Evolutionary conservation across 2,797 vertebrate genomes (phyloP), one percentile per base, ranked within the genome.

Genomic region (Sebastes vulpes): DNA sequence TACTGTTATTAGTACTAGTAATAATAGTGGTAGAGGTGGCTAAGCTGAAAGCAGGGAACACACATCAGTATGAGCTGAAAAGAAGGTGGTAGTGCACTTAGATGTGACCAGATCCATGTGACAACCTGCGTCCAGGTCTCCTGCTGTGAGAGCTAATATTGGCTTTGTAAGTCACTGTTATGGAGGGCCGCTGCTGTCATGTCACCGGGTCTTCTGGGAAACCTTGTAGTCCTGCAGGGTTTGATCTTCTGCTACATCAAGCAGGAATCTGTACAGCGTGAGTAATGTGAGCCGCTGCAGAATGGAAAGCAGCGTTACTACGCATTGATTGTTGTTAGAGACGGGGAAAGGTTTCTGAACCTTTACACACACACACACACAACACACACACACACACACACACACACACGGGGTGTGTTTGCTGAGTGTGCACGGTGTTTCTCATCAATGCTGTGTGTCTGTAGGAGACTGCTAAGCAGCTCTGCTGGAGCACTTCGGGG

Each of bases 201-300:
- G 73, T 71, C 57, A 21, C 67, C 2, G 4, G 18, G 69, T 65
- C 81, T 79, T 79, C 64, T 48, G 78, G 83, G 83, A 77, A 72
- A 77, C 59, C 60, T 26, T 12, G 50, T 14, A 14, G 46, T 54
- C 69, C 60, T 9, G 6, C 9, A 38, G 74, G 80, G 69, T 82
- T 79, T 60, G 57, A 69, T 81, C 72, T 63, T 63, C 66, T 32
- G 50, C 68, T 35, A 38, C 52, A 32, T 65, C 18, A 21, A 63
- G 59, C 82, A 20, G 42, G 53, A 72, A 10, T 54, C 16, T 9
- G 32, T 72, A 10, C 31, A 12, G 38, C 56, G 3, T 7, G 54
- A 82, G 63, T 67, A 70, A 80, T n/a, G 56, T 21, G 63, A 86
- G 61, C 84, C 77, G 73, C 67, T 52, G 1, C 25, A 29, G 64